Conservation (phyloP, 2,888 invertebrate genomes). For the Aricia artaxerxes region DNA sequence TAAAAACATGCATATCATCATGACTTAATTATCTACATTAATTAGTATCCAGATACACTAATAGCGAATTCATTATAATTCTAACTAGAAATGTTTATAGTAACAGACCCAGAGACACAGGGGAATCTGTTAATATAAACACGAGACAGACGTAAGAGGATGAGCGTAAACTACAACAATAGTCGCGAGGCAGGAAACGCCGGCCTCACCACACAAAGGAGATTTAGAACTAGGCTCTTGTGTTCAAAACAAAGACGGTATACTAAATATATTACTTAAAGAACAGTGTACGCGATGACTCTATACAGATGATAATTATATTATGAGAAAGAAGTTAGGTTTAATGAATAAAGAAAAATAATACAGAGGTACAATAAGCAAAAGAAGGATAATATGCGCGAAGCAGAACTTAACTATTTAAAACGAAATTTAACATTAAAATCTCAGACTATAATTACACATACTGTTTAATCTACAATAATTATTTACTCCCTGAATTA, state of each 20-base stretch:
- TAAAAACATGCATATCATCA: no score
- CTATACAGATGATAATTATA: not conserved
- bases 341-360: no score
- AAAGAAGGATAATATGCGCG: no score
- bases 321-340: no score
- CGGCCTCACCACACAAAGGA: conserved; percentile 59
- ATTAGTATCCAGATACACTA: not conserved
- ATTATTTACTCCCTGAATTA: no score
- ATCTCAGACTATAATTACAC: no score
- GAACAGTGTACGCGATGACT: not conserved
- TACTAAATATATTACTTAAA: not conserved
- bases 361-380: no score
- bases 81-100: not conserved
- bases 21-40: no score
- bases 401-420: no score
- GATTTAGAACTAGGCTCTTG: conserved; percentile 15
- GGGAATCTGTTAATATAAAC: conserved; percentile 35
- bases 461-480: no score
- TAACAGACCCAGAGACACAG: not conserved
- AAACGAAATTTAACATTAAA: no score
- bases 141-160: conserved; percentile 37
- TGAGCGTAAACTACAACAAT: conserved; percentile 61
- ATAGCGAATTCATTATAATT: not conserved
- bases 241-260: conserved; percentile 17
- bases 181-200: conserved; percentile 66